Conservation (phyloP, 1,140 invertebrate genomes). For the Scaptomyza graminum region DNA sequence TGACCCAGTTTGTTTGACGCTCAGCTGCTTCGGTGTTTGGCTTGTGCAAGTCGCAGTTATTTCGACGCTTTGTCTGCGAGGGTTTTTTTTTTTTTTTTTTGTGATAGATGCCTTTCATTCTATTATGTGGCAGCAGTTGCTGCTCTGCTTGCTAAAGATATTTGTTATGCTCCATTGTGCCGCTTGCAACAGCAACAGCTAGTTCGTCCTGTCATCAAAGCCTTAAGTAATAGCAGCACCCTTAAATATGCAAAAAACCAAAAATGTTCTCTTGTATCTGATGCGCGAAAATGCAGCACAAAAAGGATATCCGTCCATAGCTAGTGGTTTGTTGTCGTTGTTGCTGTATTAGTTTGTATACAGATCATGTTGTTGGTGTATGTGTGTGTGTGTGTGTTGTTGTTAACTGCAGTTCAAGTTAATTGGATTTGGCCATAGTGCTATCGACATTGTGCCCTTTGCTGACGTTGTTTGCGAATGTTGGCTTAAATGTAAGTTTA, state of each 20-base stretch:
- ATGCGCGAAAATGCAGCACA: slow-evolving; percentile 46
- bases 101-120: slow-evolving; percentile 64
- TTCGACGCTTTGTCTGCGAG: slow-evolving; percentile 21
- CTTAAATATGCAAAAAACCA: slow-evolving; percentile 74
- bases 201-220: slow-evolving; percentile 60
- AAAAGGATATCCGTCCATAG: slow-evolving; percentile 43
- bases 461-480: slow-evolving; percentile 1
- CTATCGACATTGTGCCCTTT: slow-evolving; percentile 41
- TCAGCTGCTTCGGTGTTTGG: slow-evolving; percentile 6
- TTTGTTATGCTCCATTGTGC: slow-evolving; percentile 69
- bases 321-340: not conserved
- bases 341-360: not conserved
- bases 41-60: slow-evolving; percentile 15
- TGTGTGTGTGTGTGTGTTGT: slow-evolving; percentile 2
- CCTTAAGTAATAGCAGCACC: slow-evolving; percentile 66
- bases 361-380: not conserved
- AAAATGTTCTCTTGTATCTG: slow-evolving; percentile 79
- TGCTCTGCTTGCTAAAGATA: slow-evolving; percentile 42
- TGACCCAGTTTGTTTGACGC: slow-evolving; percentile 62
- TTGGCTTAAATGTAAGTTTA: slow-evolving; percentile 59
- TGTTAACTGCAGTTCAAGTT: slow-evolving; percentile 70
- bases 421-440: slow-evolving; percentile 78
- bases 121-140: slow-evolving; percentile 58
- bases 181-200: slow-evolving; percentile 6
- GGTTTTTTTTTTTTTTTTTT: not conserved